Evolutionary conservation across 2,113 vertebrate species (phyloP), one percentile per base, ranked within the genome.

Genomic region (Tupaia tana): DNA sequence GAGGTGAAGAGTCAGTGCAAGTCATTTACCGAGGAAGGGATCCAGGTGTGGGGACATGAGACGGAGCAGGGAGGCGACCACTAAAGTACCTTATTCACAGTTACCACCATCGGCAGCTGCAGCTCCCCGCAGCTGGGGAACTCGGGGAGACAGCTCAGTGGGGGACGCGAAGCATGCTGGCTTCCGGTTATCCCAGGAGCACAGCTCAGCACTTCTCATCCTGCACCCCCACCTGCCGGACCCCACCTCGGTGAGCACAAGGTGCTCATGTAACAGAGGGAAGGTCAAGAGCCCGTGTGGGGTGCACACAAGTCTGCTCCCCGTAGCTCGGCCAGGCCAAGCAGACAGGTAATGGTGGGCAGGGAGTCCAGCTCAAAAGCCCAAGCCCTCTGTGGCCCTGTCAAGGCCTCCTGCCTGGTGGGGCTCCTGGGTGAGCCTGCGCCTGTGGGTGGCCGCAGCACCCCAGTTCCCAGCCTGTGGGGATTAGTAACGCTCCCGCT

Each of bases 41-140:
- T 22, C 6, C 63, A 13, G 63, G 63, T 12, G 22, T 8, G 70
- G 71, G 31, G 52, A 56, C 9, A 11, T 12, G 73, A 52, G 20
- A 34, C 9, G 31, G 22, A 58, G 58, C 43, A 1, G 3, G 29
- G 56, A 24, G 16, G 58, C 22, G 4, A 69, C 34, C 2, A 4
- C 7, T 19, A 1, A 12, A n/a, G 6, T 0, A 22, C 14, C 31
- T 27, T 13, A 1, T 78, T 29, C 52, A 0, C 24, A 4, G 4
- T 67, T 24, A 24, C 22, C 13, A 0, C 19, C 0, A 2, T 0
- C 2, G 12, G 29, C 69, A 2, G 20, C 13, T 0, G 58, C 7
- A 3, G 20, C 34, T 63, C 91, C 83, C 9, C 27, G 24, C 64
- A 22, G 1, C 3, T 8, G 3, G 71, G 19, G 43, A 6, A 10